Evolutionary conservation across 2,888 invertebrate genomes (phyloP).

Genomic region (Acanthosoma haemorrhoidale): DNA sequence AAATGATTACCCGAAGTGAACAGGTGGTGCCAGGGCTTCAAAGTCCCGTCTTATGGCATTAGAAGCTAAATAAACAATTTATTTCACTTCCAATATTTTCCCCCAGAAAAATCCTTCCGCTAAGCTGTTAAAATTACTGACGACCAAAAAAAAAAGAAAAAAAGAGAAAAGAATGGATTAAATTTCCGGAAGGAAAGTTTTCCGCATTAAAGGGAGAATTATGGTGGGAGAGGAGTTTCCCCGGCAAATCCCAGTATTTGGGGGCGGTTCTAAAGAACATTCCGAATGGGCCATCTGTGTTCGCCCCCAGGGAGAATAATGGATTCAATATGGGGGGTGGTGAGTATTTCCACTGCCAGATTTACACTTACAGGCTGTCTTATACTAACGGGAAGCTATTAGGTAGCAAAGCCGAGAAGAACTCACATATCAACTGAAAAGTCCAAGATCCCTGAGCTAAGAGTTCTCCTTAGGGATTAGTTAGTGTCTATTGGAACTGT

Average conservation of each 20-base stretch:
- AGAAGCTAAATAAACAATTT: too few species aligned
- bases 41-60: too few species aligned
- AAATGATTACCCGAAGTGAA: too few species aligned
- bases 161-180: not conserved
- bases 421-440: too few species aligned
- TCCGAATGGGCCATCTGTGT: slow-evolving; percentile 7
- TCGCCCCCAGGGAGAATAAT: slow-evolving; percentile 8
- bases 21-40: too few species aligned
- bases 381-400: not conserved
- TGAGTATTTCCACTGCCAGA: not conserved
- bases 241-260: not conserved
- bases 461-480: too few species aligned
- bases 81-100: too few species aligned
- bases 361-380: not conserved
- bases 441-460: too few species aligned
- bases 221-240: not conserved
- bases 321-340: not conserved
- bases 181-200: slow-evolving; percentile 11
- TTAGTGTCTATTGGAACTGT: too few species aligned
- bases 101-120: not conserved
- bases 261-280: too few species aligned
- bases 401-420: too few species aligned
- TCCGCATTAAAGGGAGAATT: slow-evolving; percentile 2
- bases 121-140: not conserved
- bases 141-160: not conserved